Evolutionary conservation across 2,888 invertebrate genomes (phyloP).

Genomic region (Drosophila fungiperda): DNA sequence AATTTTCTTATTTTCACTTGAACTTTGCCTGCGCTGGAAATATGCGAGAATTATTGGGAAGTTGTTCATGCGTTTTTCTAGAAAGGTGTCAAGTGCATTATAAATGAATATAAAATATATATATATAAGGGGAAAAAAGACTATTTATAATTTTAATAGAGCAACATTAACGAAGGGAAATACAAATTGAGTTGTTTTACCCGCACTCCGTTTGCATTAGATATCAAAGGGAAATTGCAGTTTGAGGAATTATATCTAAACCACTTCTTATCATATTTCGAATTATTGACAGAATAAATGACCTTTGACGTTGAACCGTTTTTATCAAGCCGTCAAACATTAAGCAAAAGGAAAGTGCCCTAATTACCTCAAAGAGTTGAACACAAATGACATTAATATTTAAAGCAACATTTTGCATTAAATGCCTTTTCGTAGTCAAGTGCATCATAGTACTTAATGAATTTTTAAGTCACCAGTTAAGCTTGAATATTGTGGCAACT

Average conservation of each 20-base stretch:
- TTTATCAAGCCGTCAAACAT: constrained; percentile 2
- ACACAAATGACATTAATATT: constrained; percentile 11
- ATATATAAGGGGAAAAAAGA: background rate
- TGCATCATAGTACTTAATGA: background rate
- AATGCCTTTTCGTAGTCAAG: background rate
- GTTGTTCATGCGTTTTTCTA: constrained; percentile 25
- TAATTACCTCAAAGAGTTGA: constrained; percentile 25
- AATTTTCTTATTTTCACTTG: constrained; percentile 37
- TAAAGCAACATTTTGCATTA: background rate
- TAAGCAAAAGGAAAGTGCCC: background rate
- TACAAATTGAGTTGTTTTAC: constrained; percentile 4
- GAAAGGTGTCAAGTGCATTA: constrained; percentile 20
- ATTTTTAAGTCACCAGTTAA: background rate
- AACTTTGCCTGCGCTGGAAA: constrained; percentile 23
- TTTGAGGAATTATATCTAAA: background rate
- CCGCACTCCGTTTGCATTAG: background rate
- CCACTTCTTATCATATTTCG: constrained; percentile 49
- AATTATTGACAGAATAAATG: constrained; percentile 58
- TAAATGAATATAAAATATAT: background rate
- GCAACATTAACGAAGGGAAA: background rate
- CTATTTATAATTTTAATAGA: background rate
- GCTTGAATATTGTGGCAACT: constrained; percentile 6
- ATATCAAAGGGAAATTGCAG: constrained; percentile 9
- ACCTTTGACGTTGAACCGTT: constrained; percentile 22
- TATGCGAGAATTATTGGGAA: constrained; percentile 35